phyloP scores from a whole-genome alignment of 1,140 invertebrate species.

The Euschistus heros region DNA sequence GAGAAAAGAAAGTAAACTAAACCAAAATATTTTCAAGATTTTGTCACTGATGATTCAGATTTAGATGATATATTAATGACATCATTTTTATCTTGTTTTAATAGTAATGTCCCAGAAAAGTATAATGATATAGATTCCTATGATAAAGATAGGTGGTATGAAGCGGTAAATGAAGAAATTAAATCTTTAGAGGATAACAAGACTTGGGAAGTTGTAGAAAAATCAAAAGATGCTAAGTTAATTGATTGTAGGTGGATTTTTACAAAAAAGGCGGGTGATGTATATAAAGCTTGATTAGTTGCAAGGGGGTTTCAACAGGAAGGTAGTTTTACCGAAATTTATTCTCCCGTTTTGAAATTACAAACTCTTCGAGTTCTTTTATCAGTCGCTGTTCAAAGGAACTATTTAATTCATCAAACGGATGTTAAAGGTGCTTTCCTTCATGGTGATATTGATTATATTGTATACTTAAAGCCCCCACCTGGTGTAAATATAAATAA shows the following conservation, averaged over 20 bases:
- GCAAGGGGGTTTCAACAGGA: too few relatives aligned
- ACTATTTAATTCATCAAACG: too few relatives aligned
- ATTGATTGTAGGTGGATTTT: neutral
- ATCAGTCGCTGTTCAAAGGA: too few relatives aligned
- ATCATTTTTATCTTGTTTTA: neutral
- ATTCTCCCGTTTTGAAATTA: too few relatives aligned
- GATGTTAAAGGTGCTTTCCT: too few relatives aligned
- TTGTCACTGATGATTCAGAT: neutral
- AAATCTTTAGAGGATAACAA: slow-evolving; percentile 1
- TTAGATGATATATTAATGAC: neutral
- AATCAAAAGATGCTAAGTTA: neutral
- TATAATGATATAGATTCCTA: slow-evolving; percentile 5
- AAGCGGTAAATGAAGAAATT: neutral
- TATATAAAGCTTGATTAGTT: too few relatives aligned
- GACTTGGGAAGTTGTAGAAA: slow-evolving; percentile 3
- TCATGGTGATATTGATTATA: too few relatives aligned
- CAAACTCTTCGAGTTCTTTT: too few relatives aligned
- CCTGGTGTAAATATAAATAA: too few relatives aligned
- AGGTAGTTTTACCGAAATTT: too few relatives aligned
- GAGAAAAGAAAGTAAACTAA: neutral
- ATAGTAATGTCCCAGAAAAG: slow-evolving; percentile 2
- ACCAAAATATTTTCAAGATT: neutral
- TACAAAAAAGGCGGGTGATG: too few relatives aligned
- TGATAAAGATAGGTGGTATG: slow-evolving; percentile 1
- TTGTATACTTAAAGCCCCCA: too few relatives aligned